A percentile compares a stretch with the other conserved stretches of the same genome.
Evolutionary conservation across 2,797 vertebrate species (phyloP).

Genomic region (Borostomias antarcticus): DNA sequence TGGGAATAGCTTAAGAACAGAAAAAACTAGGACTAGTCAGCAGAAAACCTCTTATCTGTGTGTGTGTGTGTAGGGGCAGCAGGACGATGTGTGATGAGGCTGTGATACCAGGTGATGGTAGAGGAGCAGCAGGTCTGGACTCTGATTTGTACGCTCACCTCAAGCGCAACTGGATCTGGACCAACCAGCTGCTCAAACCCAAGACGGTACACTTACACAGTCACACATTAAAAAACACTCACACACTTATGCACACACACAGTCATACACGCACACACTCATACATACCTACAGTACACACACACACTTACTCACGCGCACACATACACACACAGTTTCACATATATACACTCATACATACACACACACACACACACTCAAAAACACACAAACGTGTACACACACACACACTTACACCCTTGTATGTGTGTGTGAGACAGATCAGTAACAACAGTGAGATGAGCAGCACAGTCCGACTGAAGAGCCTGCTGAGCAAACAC

Average conservation of each 20-base stretch:
- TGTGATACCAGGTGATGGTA: slow-evolving; percentile 84
- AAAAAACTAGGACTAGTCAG: no score
- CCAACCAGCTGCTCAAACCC: slow-evolving; percentile 82
- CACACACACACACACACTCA: neutral
- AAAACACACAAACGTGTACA: no score
- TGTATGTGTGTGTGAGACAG: slow-evolving; percentile 34
- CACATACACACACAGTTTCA: neutral
- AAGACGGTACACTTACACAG: slow-evolving; percentile 33
- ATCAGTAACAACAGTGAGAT: slow-evolving; percentile 56
- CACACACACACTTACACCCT: neutral
- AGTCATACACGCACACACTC: no score
- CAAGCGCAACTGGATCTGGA: slow-evolving; percentile 98
- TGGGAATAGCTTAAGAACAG: no score
- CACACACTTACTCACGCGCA: neutral
- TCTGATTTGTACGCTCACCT: slow-evolving; percentile 92
- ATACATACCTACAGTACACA: neutral
- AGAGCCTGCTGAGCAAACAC: slow-evolving; percentile 86
- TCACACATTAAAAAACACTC: neutral
- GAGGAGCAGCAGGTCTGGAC: slow-evolving; percentile 90
- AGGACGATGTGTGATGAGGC: slow-evolving; percentile 84
- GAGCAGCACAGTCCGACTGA: slow-evolving; percentile 80
- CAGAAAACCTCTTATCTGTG: neutral
- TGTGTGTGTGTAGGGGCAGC: slow-evolving; percentile 76
- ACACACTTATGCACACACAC: neutral
- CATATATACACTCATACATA: neutral